Evolutionary conservation across 2,113 vertebrate species (phyloP).

Genomic region (human): DNA sequence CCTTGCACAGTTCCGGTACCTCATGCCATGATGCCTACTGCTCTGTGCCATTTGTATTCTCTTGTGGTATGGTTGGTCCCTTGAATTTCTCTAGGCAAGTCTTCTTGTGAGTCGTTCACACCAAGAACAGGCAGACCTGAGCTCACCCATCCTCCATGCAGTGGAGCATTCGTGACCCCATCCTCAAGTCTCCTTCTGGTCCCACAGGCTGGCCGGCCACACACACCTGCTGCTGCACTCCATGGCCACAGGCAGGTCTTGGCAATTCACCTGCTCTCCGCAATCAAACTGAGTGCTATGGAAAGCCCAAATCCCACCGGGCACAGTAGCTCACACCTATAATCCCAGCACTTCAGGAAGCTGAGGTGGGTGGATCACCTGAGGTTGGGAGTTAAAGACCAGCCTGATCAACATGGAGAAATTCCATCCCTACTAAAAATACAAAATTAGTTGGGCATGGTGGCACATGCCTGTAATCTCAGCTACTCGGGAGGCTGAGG

Average conservation of each 20-base stretch:
- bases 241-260: background rate
- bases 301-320: fast-evolving
- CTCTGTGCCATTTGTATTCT: fast-evolving
- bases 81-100: fast-evolving
- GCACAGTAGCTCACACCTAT: no score
- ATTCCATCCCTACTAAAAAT: no score
- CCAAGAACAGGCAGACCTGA: background rate
- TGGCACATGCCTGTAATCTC: no score
- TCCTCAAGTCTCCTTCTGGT: no score
- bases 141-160: fast-evolving
- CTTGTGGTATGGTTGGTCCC: fast-evolving
- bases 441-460: no score
- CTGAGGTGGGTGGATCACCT: no score
- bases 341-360: no score
- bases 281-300: fast-evolving
- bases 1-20: fast-evolving
- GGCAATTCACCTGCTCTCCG: background rate
- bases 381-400: no score
- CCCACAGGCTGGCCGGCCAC: fast-evolving
- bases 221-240: fast-evolving
- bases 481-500: no score
- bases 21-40: fast-evolving
- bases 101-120: fast-evolving
- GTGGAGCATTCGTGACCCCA: no score
- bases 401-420: no score